Evolutionary conservation across 2,113 vertebrate species (phyloP), one percentile per base, ranked within the genome.

Genomic region (Carollia perspicillata): DNA sequence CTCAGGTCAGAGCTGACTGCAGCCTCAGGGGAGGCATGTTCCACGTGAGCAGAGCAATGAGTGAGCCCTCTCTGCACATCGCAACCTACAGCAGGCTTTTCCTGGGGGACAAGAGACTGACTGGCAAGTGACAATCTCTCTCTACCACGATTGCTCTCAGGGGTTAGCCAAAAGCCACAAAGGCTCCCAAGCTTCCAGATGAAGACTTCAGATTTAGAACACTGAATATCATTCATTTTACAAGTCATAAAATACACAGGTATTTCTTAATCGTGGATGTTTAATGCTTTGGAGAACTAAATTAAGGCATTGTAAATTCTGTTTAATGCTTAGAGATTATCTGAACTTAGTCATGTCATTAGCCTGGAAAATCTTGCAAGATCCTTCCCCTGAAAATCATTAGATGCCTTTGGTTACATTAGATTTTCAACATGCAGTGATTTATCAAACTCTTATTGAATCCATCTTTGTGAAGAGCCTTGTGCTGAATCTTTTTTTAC

Each of bases 261-360:
- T 91, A 94, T 77, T 96, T 94, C 89, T 96, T 96, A 93, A 91
- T 96, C 53, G 58, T 81, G 60, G 49, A 72, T 68, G 42, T 90
- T 72, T 94, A 94, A 95, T 95, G 74, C 92, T 91, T 96, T 81
- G 55, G 78, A 96, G 92, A 94, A 94, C 42, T 93, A 47, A 95
- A 96, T 95, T 93, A 94, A 93, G 81, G 86, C 85, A 94, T 72
- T 94, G 89, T 74, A 94, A 96, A 96, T 95, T 95, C 86, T 66
- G 42, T 42, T 94, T 97, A 97, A 93, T 94, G 53, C 93, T 94
- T 81, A 42, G 81, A 91, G 93, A 96, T 96, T 95, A 96, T 89
- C 71, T 95, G 95, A 94, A 91, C 94, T 95, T 97, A 90, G 89
- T 93, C 78, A 60, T 63, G 28, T 90, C 95, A 94, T 94, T 94